Base-by-base conservation (phyloP, 2,113 vertebrate species). In the Spheniscus mendiculus region DNA sequence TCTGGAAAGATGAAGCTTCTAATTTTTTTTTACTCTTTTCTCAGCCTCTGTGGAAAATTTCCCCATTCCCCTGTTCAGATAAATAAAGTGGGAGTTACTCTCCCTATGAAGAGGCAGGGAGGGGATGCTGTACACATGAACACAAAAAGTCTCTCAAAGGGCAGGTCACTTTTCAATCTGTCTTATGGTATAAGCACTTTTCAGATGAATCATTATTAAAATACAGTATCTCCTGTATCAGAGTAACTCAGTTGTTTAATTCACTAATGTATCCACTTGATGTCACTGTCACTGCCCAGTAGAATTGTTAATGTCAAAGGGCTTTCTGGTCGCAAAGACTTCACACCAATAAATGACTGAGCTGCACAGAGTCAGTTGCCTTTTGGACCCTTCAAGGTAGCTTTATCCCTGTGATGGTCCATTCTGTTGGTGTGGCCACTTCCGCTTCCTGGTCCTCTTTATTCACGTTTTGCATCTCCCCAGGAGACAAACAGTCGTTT, bases 221-320 rank as follows among this genome's bases (percentile, higher is more conserved):
- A 93, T 53, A 73, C 52, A 82, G 70, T 66, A 49, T 93, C 59
- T 92, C 14, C 3, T 88, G 45, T 73, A 89, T 55, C 74, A 72
- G 70, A 84, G 72, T 53, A 78, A 71, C 21, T 71, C 18, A 29
- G 63, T 80, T 87, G 74, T 96, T 97, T 97, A 94, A 93, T 97
- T 97, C 91, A 94, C 95, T 91, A 82, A 93, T 90, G 26, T 78
- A 92, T 96, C 98, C 96, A 95, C 97, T 97, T 96, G 97, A 97
- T 96, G 96, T 97, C 97, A 95, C 95, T 97, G 92, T 97, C 97
- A 98, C 97, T 97, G 97, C 76, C 95, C 97, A 84, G 67, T 58
- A 97, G 85, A 96, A 92, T 53, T 83, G 15, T 30, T 74, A 80
- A 87, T 83, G 93, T 94, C 95, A 91, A 93, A 97, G 83, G 80